Evolutionary conservation across 1,140 invertebrate genomes (phyloP), one percentile per base, ranked within the genome.

Genomic region (Leptinotarsa defecta): DNA sequence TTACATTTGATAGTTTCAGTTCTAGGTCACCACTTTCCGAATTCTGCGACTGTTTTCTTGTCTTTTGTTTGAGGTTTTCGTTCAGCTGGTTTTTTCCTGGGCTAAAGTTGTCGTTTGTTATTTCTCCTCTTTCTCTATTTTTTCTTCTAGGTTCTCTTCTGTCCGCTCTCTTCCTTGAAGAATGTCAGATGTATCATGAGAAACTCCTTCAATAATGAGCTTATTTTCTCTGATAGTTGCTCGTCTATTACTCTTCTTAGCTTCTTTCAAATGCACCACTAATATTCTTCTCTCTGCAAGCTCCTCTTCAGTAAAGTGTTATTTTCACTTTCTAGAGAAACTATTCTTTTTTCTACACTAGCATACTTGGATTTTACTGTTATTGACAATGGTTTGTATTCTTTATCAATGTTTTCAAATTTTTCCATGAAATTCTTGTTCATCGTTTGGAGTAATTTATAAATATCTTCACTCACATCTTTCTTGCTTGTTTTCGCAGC

Each of bases 241-340:
- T 13, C 19, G 63, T 8, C 19, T 65, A 65, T 65, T 15, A 17
- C 19, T n/a, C 15, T 13, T 19, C 19, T 19, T 24, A 17, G 63
- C 19, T 65, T 20, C 63, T 65, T 65, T 65, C 63, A 65, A 65
- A 65, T 19, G 13, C 19, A 15, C 63, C 63, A 65, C 4, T 65
- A 65, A 19, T 65, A 65, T 65, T 65, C 19, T 65, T 65, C 63
- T 65, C 15, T 65, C 63, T 19, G 13, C 63, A 15, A 65, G 63
- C 15, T 65, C 63, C 63, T 65, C 19, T 27, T 15, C 15, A n/a
- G 63, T 65, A 15, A 65, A 19, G 13, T n/a, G n/a, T 64, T 65
- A 65, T 65, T 65, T 65, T 20, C 63, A n/a, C 6, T 19, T 65
- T 65, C 63, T 8, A 65, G 24, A 8, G 13, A n/a, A n/a, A 8